These are phyloP conservation scores for Siderastrea radians DNA, from an alignment of 92 coral and sea anemone species.

Conservation along the genomic window DNA sequence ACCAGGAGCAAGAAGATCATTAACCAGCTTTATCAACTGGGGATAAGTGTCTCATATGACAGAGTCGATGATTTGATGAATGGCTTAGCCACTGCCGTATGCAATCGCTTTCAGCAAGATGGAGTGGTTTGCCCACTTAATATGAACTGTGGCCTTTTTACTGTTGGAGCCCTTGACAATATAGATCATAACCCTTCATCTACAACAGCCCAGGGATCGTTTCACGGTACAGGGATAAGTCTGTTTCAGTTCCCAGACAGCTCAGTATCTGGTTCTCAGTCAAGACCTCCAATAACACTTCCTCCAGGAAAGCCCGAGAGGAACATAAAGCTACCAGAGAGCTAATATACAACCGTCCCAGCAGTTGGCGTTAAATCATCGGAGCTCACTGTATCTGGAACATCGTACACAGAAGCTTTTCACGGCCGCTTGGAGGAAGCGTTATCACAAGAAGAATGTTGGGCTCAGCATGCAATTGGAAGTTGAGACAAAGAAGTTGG, in stretches of 20 bases:
- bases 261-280: constrained; percentile 5
- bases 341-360: constrained; percentile 56
- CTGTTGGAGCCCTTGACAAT: constrained; percentile 69
- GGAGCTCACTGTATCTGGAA: neutral
- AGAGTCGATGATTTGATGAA: neutral
- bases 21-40: no score
- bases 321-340: constrained; percentile 49
- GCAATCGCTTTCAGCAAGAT: constrained; percentile 45
- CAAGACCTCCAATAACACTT: constrained; percentile 28
- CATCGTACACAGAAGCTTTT: constrained; percentile 24
- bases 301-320: constrained; percentile 13
- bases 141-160: constrained; percentile 54
- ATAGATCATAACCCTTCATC: constrained; percentile 57
- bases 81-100: constrained; percentile 31
- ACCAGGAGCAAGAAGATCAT: no score
- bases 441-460: constrained; percentile 38
- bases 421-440: constrained; percentile 33
- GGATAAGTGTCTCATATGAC: no score
- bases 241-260: constrained; percentile 27
- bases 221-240: constrained; percentile 38
- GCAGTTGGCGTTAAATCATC: constrained; percentile 48
- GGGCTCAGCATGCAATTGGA: constrained; percentile 57
- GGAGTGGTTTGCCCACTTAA: constrained; percentile 69
- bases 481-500: constrained; percentile 32
- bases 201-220: constrained; percentile 44